Percentiles rank a stretch among this genome's conserved stretches.
Conservation (phyloP, 92 coral and sea anemone species). For the Virgularia gustaviana region DNA sequence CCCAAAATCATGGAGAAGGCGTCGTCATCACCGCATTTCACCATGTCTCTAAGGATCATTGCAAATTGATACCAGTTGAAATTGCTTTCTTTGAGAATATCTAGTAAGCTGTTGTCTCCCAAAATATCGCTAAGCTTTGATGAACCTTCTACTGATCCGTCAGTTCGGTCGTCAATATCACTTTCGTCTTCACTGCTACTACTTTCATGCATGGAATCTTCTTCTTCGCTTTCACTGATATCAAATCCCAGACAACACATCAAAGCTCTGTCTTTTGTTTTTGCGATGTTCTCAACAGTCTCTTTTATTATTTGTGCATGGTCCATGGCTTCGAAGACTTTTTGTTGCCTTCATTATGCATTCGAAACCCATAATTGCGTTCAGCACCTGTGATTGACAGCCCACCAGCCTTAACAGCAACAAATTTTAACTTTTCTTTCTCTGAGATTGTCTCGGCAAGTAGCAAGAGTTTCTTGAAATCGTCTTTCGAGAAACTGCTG, state of each 20-base stretch:
- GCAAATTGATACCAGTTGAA: slow-evolving; percentile 21
- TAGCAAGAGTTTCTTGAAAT: slow-evolving; percentile 7
- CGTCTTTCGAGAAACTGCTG: slow-evolving; percentile 7
- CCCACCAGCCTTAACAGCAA: slow-evolving; percentile 29
- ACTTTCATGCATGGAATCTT: background rate
- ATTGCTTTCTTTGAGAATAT: background rate
- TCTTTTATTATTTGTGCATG: slow-evolving; percentile 29
- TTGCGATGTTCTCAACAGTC: slow-evolving; percentile 20
- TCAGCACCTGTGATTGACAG: background rate
- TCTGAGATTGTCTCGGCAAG: slow-evolving; percentile 15
- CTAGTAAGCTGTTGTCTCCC: background rate
- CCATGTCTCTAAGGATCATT: slow-evolving; percentile 1
- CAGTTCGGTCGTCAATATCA: background rate
- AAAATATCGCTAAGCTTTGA: background rate
- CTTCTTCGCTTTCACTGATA: slow-evolving; percentile 5
- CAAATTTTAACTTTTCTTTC: slow-evolving; percentile 12
- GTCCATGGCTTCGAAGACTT: slow-evolving; percentile 31
- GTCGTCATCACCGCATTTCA: background rate
- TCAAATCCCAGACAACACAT: slow-evolving; percentile 7
- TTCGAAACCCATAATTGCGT: slow-evolving; percentile 5
- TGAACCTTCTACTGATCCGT: background rate
- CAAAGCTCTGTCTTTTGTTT: background rate
- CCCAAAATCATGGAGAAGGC: slow-evolving; percentile 37
- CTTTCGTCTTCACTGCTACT: background rate
- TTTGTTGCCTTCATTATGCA: background rate